A percentile compares a stretch with the other conserved stretches of the same genome.
Conservation (phyloP, 2,113 vertebrate species). For the Oreotragus oreotragus region DNA sequence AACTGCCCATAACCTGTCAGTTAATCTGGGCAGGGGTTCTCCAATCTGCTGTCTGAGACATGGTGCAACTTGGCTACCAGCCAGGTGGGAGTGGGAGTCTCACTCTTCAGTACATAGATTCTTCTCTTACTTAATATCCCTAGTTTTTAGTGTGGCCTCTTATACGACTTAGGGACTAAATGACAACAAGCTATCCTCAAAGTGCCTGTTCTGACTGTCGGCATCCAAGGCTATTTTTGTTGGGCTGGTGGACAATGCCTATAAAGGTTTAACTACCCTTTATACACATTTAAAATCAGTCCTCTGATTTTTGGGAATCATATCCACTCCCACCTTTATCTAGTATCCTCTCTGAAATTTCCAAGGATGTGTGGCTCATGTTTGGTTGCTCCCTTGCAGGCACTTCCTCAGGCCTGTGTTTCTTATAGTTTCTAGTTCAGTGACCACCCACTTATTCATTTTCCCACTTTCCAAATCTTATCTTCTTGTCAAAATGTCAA, state of each 20-base stretch:
- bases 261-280: background rate
- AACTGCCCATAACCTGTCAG: background rate
- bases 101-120: background rate
- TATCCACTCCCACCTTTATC: background rate
- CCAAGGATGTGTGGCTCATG: too few relatives aligned
- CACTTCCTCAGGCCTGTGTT: background rate
- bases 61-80: background rate
- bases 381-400: accelerated
- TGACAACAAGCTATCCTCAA: background rate
- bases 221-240: background rate
- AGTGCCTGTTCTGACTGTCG: background rate
- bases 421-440: background rate
- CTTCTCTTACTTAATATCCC: background rate
- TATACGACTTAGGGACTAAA: background rate
- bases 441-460: background rate
- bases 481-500: background rate
- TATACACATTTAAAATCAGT: background rate
- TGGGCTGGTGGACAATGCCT: background rate
- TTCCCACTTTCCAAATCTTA: background rate
- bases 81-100: background rate
- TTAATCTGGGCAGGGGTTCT: background rate
- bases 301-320: background rate
- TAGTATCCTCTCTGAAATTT: background rate
- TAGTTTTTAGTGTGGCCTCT: background rate
- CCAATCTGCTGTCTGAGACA: background rate